Conservation (phyloP, 2,797 vertebrate genomes). For the Coendou prehensilis region DNA sequence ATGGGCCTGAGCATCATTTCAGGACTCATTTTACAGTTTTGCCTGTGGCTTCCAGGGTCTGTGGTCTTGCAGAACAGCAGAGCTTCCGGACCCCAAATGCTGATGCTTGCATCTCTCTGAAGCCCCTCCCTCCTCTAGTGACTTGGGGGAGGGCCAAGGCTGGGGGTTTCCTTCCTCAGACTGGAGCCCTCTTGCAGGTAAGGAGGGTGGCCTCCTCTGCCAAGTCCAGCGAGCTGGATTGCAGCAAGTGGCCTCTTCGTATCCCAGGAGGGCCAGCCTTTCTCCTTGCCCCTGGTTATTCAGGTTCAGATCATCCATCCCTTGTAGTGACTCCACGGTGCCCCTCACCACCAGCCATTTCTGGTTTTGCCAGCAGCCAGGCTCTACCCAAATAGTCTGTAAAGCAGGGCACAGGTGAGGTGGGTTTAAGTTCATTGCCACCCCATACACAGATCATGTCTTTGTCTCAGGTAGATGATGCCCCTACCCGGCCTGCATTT, state of each 20-base stretch:
- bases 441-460: neutral
- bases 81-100: neutral
- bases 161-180: neutral
- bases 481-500: neutral
- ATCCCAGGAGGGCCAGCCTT: neutral
- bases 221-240: neutral
- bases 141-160: neutral
- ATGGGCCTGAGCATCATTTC: fast-evolving
- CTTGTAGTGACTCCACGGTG: neutral
- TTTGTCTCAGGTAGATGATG: neutral
- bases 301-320: neutral
- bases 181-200: neutral
- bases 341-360: neutral
- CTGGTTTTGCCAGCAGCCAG: neutral
- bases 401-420: neutral
- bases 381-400: neutral
- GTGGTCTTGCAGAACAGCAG: neutral
- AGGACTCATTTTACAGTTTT: neutral
- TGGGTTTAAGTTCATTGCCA: neutral
- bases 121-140: no score
- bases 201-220: neutral
- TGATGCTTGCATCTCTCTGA: fast-evolving
- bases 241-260: neutral
- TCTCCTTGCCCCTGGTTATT: neutral
- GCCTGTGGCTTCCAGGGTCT: neutral